Conservation (phyloP, 2,888 invertebrate genomes). For the Amiota mariae region DNA sequence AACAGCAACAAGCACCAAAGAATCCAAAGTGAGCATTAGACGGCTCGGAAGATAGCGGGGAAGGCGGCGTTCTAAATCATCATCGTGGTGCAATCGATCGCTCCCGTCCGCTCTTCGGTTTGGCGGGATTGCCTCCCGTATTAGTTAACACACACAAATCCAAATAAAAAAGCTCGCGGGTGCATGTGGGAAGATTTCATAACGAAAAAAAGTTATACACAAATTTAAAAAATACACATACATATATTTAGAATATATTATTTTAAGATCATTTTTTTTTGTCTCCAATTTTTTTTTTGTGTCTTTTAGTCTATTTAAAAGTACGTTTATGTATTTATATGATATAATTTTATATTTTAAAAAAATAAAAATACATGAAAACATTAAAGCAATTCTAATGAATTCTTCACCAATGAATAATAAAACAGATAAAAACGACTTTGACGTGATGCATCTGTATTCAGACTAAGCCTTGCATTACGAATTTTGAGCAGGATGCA, state of each 20-base stretch:
- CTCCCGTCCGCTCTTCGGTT: not conserved
- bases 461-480: no score
- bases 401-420: no score
- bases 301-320: slow-evolving; percentile 4
- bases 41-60: slow-evolving; percentile 30
- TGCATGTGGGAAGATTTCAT: not conserved
- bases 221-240: not conserved
- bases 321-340: slow-evolving; percentile 14
- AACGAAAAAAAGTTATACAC: not conserved
- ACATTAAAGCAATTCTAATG: no score
- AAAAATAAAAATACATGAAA: not conserved
- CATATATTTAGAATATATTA: slow-evolving; percentile 3
- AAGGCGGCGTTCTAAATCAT: not conserved
- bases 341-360: slow-evolving; percentile 23
- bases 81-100: not conserved
- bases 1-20: slow-evolving; percentile 56
- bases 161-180: not conserved
- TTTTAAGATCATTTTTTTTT: slow-evolving; percentile 22
- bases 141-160: not conserved
- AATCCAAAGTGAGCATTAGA: slow-evolving; percentile 57
- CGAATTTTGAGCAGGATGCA: no score
- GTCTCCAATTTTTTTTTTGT: slow-evolving; percentile 9
- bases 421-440: no score
- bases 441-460: no score
- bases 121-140: not conserved